Base-by-base conservation (phyloP, 1,140 invertebrate species). In the Eupristina koningsbergeri region DNA sequence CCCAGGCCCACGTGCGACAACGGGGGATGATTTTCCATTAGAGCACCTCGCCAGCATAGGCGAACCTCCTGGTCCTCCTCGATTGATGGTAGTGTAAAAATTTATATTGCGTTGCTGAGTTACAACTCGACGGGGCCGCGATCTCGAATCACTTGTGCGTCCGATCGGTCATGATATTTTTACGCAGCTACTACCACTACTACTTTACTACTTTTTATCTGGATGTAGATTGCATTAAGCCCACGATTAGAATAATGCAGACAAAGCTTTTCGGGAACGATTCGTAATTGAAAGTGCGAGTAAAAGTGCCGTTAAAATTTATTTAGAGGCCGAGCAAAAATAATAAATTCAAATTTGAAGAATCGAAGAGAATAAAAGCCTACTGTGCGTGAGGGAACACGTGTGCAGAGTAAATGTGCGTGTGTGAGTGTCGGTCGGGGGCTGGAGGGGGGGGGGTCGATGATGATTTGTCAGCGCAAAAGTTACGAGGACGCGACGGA, bases 1-100 rank as follows among this genome's bases (percentile, higher is more conserved):
- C 11, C 11, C 41, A n/a, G n/a, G n/a, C n/a, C n/a, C n/a, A n/a
- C n/a, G n/a, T n/a, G n/a, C n/a, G n/a, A 7, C 31, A 8, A 2
- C 17, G 36, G 53, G n/a, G 41, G 58, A 76, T 82, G 61, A 81
- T 81, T 81, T 75, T 64, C 80, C 36, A 81, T 81, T 81, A 82
- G 80, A 17, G n/a, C 19, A n/a, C 29, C 50, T 34, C 53, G 61
- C 1, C 45, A 19, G 36, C 31, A 19, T 17, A 1, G 3, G 17
- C 67, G 63, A 34, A 67, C 69, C 1, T 39, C 22, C 39, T 26
- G 3, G 19, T 36, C 36, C 34, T 26, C 41, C 15, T 47, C 77
- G 63, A 79, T 79, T 36, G 61, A 79, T 64, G 61, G 61, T 50
- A n/a, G 64, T 22, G 36, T 81, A 81, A 81, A 81, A 81, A 69